A percentile compares a stretch with the other conserved stretches of the same genome.
phyloP scores from a whole-genome alignment of 1,140 invertebrate genomes.

The Chlorops oryzae region DNA sequence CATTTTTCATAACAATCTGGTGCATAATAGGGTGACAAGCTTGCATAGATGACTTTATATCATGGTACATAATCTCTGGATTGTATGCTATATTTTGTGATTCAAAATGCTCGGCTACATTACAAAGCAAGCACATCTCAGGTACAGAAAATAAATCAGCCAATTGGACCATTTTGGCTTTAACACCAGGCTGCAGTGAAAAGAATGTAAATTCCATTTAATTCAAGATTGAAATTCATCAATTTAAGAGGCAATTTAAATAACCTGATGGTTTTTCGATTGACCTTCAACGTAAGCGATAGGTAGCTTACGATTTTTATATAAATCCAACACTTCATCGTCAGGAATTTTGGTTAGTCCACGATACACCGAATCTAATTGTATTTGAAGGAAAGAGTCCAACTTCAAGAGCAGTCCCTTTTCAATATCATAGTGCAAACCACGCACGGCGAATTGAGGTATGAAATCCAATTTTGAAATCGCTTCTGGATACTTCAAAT shows the following conservation, averaged over 20 bases:
- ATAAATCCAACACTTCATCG: conserved; percentile 79
- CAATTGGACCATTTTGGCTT: conserved; percentile 85
- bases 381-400: conserved; percentile 94
- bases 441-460: conserved; percentile 84
- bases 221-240: conserved; percentile 1
- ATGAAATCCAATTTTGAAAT: conserved; percentile 78
- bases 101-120: conserved; percentile 89
- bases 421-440: conserved; percentile 93
- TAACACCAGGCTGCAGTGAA: conserved; percentile 55
- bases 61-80: conserved; percentile 91
- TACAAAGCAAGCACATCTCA: conserved; percentile 88
- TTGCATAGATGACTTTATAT: conserved; percentile 87
- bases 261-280: conserved; percentile 47
- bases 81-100: conserved; percentile 87
- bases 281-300: conserved; percentile 74
- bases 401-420: conserved; percentile 92
- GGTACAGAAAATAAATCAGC: conserved; percentile 96
- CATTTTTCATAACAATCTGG: conserved; percentile 71
- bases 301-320: conserved; percentile 79
- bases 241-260: background rate
- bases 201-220: conserved; percentile 16
- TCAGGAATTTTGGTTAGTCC: conserved; percentile 73
- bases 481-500: conserved; percentile 83
- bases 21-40: conserved; percentile 90
- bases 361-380: conserved; percentile 90